These are phyloP conservation scores for Todus mexicanus DNA, from an alignment of 2,797 vertebrate genomes.

Conservation along the genomic window DNA sequence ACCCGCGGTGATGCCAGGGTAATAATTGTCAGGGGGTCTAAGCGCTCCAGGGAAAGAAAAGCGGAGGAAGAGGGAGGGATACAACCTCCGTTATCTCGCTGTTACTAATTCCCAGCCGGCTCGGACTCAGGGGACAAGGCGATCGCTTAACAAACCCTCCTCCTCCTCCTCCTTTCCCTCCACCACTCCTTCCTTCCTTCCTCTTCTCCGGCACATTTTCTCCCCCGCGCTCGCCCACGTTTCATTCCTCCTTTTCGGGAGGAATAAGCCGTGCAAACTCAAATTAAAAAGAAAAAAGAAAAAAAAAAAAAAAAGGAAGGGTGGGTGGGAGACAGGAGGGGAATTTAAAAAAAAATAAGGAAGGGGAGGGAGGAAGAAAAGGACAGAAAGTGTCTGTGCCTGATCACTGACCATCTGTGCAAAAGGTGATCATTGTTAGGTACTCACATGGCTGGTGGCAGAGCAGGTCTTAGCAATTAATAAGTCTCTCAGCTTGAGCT, in stretches of 20 bases:
- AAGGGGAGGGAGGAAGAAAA: not conserved
- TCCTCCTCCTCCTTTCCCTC: not conserved
- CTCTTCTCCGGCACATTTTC: constrained; percentile 18
- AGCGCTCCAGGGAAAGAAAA: not conserved
- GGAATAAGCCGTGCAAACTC: constrained; percentile 2
- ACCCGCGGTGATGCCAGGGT: not conserved
- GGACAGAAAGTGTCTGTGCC: constrained; percentile 13
- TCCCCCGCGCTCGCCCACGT: not conserved
- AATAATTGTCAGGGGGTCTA: not conserved
- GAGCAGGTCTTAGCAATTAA: constrained; percentile 61
- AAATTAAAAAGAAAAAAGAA: not conserved
- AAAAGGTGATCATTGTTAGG: constrained; percentile 52
- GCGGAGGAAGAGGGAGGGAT: not conserved
- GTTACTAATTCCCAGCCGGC: constrained; percentile 28
- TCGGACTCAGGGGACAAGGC: constrained; percentile 46
- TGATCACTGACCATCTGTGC: constrained; percentile 31
- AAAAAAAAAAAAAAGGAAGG: not conserved
- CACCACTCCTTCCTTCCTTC: constrained; percentile 45
- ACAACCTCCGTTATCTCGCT: not conserved
- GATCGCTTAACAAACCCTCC: constrained; percentile 41
- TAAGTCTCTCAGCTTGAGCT: constrained; percentile 57
- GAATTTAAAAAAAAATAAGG: not conserved
- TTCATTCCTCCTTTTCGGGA: constrained; percentile 1
- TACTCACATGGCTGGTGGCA: constrained; percentile 78
- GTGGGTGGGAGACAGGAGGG: not conserved